Conservation (phyloP, 2,113 vertebrate species). For the Microtus montanus region DNA sequence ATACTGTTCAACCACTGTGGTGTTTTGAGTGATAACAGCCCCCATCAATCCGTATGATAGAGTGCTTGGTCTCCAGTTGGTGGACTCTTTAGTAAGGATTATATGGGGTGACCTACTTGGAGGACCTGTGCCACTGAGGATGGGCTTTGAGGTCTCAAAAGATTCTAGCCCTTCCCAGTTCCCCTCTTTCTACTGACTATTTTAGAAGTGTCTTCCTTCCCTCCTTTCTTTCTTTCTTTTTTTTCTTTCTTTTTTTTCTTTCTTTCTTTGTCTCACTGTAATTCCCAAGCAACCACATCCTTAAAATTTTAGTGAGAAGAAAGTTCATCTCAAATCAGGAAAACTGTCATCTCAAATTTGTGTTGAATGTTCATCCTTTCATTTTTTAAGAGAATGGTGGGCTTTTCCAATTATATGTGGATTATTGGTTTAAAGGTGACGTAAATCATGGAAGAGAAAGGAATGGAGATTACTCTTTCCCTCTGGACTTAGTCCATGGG, state of each 20-base stretch:
- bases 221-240: rapidly evolving
- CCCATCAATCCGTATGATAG: too few relatives aligned
- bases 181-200: too few relatives aligned
- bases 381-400: not conserved
- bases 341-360: not conserved
- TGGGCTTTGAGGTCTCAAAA: too few relatives aligned
- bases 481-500: not conserved
- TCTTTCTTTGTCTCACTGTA: not conserved
- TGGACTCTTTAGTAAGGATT: too few relatives aligned
- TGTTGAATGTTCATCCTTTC: not conserved
- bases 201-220: too few relatives aligned
- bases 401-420: not conserved
- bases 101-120: too few relatives aligned
- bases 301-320: not conserved
- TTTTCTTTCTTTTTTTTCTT: not conserved
- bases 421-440: not conserved
- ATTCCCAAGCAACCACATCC: not conserved
- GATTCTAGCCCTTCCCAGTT: too few relatives aligned
- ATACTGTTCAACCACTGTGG: too few relatives aligned
- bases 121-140: too few relatives aligned
- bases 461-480: not conserved
- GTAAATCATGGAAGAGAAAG: not conserved
- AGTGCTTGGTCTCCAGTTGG: too few relatives aligned
- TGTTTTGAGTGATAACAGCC: too few relatives aligned
- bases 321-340: not conserved